Conservation (phyloP, 2,113 vertebrate species). For the Cebus imitator region DNA sequence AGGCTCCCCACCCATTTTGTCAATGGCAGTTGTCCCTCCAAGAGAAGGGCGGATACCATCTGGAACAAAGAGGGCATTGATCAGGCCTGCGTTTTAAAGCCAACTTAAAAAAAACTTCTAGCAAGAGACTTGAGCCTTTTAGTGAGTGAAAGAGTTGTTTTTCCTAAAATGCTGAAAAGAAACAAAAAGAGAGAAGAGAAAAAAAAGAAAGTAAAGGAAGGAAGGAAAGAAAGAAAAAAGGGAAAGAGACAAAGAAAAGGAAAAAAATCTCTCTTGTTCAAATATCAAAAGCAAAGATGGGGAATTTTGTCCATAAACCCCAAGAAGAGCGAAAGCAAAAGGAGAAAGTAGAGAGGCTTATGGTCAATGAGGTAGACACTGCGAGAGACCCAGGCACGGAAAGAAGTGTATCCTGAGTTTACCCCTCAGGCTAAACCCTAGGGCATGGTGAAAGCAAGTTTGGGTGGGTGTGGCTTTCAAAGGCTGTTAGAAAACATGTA, state of each 20-base stretch:
- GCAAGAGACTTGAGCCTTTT: constrained; percentile 41
- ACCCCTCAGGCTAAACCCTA: not conserved
- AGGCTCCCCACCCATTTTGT: constrained; percentile 58
- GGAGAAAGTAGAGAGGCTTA: not conserved
- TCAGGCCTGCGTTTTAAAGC: constrained; percentile 37
- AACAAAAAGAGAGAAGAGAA: not conserved
- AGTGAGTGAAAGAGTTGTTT: constrained; percentile 43
- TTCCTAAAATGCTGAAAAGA: constrained; percentile 20
- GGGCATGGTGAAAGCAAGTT: not conserved
- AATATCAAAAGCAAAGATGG: constrained; percentile 15
- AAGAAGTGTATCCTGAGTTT: not conserved
- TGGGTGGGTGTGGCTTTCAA: not conserved
- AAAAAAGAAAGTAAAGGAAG: not conserved
- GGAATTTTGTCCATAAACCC: not conserved
- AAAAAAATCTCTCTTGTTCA: not conserved
- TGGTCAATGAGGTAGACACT: not conserved
- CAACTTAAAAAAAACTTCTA: constrained; percentile 50
- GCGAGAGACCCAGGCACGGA: not conserved
- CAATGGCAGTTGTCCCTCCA: constrained; percentile 47
- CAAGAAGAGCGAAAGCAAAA: not conserved
- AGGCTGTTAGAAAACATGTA: not conserved
- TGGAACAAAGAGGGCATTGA: constrained; percentile 76
- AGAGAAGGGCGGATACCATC: constrained; percentile 45
- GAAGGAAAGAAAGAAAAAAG: not conserved
- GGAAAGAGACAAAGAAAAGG: not conserved